Percentiles rank a stretch among this genome's conserved stretches.
Evolutionary conservation across 1,140 invertebrate genomes (phyloP).

Genomic region (Drosophila cardini): DNA sequence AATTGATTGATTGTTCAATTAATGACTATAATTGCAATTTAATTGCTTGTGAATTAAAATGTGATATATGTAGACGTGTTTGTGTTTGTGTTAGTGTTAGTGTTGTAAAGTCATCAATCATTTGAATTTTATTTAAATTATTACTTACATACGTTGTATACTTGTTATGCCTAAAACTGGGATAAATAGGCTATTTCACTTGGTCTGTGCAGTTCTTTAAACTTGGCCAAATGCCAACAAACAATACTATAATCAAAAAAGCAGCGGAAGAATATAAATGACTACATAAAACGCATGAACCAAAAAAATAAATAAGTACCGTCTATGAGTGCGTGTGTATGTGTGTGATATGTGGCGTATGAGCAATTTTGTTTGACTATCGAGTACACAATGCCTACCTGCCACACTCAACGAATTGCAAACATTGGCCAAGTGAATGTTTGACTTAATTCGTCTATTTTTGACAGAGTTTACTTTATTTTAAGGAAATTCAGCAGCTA

Average conservation of each 20-base stretch:
- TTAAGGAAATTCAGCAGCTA: not conserved
- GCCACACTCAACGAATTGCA: constrained; percentile 18
- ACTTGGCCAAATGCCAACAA: constrained; percentile 68
- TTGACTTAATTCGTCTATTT: constrained; percentile 9
- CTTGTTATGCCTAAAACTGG: not conserved
- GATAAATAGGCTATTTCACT: constrained; percentile 12
- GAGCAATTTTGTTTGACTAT: constrained; percentile 46
- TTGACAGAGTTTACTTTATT: not conserved
- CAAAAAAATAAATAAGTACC: constrained; percentile 42
- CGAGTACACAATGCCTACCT: constrained; percentile 2
- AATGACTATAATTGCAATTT: constrained; percentile 6
- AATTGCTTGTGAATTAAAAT: constrained; percentile 12
- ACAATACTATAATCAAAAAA: constrained; percentile 55
- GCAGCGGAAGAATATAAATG: constrained; percentile 34
- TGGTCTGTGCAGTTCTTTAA: constrained; percentile 23
- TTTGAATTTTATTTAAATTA: constrained; percentile 31
- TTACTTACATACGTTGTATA: not conserved
- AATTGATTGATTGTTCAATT: constrained; percentile 18
- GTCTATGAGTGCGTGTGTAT: constrained; percentile 19
- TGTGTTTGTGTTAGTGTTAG: not conserved
- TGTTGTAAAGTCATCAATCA: not conserved
- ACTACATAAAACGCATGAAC: constrained; percentile 17
- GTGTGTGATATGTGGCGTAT: constrained; percentile 50
- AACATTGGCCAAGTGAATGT: constrained; percentile 17
- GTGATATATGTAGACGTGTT: not conserved